These are phyloP conservation scores for Sapajus apella DNA, from an alignment of 2,113 vertebrate genomes.

Conservation along the genomic window DNA sequence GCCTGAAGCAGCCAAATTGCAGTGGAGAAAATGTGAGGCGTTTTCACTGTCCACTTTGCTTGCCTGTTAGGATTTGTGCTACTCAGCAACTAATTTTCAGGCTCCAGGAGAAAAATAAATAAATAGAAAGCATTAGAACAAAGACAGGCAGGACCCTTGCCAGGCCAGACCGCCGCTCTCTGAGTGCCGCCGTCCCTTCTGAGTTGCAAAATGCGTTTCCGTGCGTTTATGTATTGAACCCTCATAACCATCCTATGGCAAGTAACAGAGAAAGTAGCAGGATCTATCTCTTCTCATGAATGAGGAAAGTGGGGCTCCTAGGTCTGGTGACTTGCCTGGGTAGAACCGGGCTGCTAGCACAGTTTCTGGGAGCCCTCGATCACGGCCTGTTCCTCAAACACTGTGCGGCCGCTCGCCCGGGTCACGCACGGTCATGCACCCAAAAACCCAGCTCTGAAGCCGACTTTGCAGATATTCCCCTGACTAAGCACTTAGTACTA, in stretches of 20 bases:
- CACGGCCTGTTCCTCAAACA: background rate
- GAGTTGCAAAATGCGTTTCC: background rate
- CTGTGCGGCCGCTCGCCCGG: no score
- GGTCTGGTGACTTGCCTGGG: background rate
- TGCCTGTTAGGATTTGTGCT: background rate
- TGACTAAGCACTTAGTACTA: background rate
- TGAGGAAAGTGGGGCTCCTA: background rate
- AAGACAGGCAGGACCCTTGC: background rate
- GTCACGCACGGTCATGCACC: fast-evolving
- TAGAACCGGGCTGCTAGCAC: background rate
- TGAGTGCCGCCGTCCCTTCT: fast-evolving
- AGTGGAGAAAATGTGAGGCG: background rate
- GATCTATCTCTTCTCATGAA: background rate
- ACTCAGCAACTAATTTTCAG: background rate
- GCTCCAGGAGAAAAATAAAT: background rate
- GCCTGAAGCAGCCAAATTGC: background rate
- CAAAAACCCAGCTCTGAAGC: background rate
- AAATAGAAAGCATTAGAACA: background rate
- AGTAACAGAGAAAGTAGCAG: background rate
- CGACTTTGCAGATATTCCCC: background rate
- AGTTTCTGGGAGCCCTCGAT: background rate
- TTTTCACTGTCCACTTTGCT: fast-evolving
- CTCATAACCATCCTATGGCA: fast-evolving
- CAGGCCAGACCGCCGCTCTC: fast-evolving
- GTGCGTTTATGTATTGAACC: fast-evolving